Percentiles rank a stretch among this genome's conserved stretches.
Evolutionary conservation across 2,113 vertebrate genomes (phyloP).

Genomic region (Gavialis gangeticus): DNA sequence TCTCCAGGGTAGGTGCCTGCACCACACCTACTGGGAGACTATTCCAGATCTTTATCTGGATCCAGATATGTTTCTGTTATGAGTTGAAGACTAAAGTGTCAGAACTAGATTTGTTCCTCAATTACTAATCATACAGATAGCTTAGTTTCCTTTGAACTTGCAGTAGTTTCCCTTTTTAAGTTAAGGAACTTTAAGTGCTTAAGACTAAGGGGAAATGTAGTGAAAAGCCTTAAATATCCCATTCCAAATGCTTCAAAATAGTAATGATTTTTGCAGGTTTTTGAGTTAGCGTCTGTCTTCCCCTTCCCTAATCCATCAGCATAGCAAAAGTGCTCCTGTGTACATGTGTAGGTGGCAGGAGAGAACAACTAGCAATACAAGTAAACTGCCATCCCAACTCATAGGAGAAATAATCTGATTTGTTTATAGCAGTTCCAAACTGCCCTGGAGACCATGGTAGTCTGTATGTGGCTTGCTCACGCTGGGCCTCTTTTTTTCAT

Average conservation of each 20-base stretch:
- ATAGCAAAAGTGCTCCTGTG: background rate
- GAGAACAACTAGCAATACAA: background rate
- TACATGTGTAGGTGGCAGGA: background rate
- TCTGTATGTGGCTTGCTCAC: too few species aligned
- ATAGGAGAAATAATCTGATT: background rate
- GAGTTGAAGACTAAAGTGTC: constrained; percentile 1
- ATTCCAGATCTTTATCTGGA: too few species aligned
- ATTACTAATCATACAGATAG: background rate
- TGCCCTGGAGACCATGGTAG: too few species aligned
- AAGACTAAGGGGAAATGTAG: constrained; percentile 45
- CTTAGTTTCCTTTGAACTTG: background rate
- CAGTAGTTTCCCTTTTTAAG: background rate
- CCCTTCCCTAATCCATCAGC: background rate
- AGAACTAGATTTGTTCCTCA: background rate
- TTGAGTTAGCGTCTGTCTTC: fast-evolving
- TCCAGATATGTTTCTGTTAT: background rate
- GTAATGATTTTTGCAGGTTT: background rate
- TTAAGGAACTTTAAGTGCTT: constrained; percentile 36
- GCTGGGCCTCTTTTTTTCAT: too few species aligned
- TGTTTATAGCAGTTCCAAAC: background rate
- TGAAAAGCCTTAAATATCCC: background rate
- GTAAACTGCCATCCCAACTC: background rate
- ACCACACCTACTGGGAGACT: too few species aligned
- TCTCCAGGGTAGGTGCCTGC: too few species aligned
- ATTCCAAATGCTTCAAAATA: background rate